Evolutionary conservation across 2,797 vertebrate genomes (phyloP).

Genomic region (Etheostoma perlongum): DNA sequence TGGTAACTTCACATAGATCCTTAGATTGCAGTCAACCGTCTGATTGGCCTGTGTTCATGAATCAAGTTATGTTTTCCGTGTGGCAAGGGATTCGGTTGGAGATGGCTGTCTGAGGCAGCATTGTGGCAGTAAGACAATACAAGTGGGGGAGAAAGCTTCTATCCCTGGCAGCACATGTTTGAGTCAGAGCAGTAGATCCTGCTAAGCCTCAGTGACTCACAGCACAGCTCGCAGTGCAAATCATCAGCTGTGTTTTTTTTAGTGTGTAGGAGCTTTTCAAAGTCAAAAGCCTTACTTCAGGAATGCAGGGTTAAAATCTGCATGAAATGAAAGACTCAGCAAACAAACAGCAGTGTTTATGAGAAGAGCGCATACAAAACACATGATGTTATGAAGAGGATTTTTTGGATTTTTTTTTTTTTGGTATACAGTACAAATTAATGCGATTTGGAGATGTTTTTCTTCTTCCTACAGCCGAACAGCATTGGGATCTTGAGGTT

Average conservation of each 20-base stretch:
- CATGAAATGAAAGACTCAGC: constrained; percentile 64
- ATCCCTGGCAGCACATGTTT: constrained; percentile 79
- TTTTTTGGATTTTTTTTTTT: constrained; percentile 2
- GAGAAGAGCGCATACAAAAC: constrained; percentile 44
- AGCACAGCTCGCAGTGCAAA: constrained; percentile 78
- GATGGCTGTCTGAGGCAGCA: constrained; percentile 71
- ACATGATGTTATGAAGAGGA: constrained; percentile 44
- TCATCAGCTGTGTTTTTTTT: constrained; percentile 77
- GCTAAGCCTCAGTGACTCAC: constrained; percentile 85
- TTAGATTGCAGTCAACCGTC: constrained; percentile 63
- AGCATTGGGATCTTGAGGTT: constrained; percentile 53
- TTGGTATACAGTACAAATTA: constrained; percentile 27
- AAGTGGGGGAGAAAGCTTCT: constrained; percentile 73
- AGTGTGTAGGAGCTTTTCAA: constrained; percentile 79
- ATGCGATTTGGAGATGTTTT: constrained; percentile 27
- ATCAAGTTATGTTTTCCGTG: constrained; percentile 56
- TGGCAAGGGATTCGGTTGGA: constrained; percentile 56
- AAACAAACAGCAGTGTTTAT: constrained; percentile 68
- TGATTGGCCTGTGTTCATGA: constrained; percentile 53
- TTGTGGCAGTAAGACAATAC: constrained; percentile 72
- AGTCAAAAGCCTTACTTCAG: constrained; percentile 76
- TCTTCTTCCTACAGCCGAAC: background rate
- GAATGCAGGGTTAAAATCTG: constrained; percentile 73
- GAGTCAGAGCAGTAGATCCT: constrained; percentile 84
- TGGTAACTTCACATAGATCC: constrained; percentile 49